Base-by-base conservation (phyloP, 2,797 vertebrate genomes). In the Xenops minutus region DNA sequence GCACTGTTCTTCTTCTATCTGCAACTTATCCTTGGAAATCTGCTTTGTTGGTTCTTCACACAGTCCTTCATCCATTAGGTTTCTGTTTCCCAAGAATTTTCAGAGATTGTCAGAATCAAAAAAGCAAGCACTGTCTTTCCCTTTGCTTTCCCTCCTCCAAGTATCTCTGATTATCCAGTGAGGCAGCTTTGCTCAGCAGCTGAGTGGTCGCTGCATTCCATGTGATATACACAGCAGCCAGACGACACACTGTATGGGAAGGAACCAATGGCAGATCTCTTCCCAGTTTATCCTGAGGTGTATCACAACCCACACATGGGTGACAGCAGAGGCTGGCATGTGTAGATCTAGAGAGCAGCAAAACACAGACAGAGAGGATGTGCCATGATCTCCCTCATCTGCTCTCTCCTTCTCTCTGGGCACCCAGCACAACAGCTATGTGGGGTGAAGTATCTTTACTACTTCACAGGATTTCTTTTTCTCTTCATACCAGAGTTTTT, bases 231-330 rank as follows among this genome's bases (percentile, higher is more conserved):
- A 51, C 58, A 76, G 95, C 89, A 81, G 88, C 95, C 61, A 58
- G 95, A 59, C 92, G 95, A 95, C 95, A 94, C 71, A 56, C 59
- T 1, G 22, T 80, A 5, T 21, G 6, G 6, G 73, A 51, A 62
- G 52, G 18, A 96, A 92, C 96, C 96, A 96, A 95, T 96, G 48
- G 88, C 67, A 19, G 36, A 62, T 73, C 71, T 96, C 89, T 81
- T n/a, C 58, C 75, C 12, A 27, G 11, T 30, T n/a, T 59, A 64
- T 71, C 78, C 92, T 12, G 85, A 94, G 79, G 80, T 48, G 75
- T 46, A 43, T 39, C 80, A 61, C 82, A 91, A 32, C 55, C 85
- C 89, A 64, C 84, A 52, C 82, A 12, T 4, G n/a, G 49, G 36
- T 5, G 11, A 16, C 18, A 43, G 36, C 75, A 85, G 84, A 89